These are phyloP conservation scores for Sebastes glaucus DNA, from an alignment of 2,797 vertebrate species.

Conservation along the genomic window DNA sequence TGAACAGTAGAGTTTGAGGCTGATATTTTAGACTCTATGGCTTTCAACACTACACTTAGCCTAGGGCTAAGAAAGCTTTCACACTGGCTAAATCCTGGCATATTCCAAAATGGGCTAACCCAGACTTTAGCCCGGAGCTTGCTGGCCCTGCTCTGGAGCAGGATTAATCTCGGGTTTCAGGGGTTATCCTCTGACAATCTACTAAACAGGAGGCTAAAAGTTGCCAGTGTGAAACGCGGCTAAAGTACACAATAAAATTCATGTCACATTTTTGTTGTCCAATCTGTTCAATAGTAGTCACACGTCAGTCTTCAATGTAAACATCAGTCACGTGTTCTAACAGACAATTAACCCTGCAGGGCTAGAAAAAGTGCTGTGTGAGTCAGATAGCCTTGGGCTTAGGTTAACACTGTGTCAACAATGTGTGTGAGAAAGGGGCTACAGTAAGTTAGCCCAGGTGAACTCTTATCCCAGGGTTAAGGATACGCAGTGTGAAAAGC, in stretches of 20 bases:
- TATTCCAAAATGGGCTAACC: background rate
- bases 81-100: too few species aligned
- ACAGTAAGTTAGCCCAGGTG: background rate
- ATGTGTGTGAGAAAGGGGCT: background rate
- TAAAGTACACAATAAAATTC: background rate
- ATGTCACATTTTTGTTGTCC: background rate
- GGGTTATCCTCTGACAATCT: background rate
- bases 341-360: background rate
- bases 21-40: too few species aligned
- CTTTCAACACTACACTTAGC: background rate
- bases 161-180: background rate
- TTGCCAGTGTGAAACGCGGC: background rate
- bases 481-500: background rate
- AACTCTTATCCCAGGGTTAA: background rate
- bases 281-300: too few species aligned
- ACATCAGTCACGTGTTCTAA: background rate
- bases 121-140: background rate
- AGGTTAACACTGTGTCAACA: background rate
- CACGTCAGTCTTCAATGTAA: background rate
- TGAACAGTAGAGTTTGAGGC: background rate
- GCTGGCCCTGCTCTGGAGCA: background rate
- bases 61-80: background rate
- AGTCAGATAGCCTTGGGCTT: background rate
- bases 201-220: background rate
- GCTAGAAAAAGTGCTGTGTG: background rate